Evolutionary conservation across 2,888 invertebrate genomes (phyloP).

Genomic region (Hipparchia semele): DNA sequence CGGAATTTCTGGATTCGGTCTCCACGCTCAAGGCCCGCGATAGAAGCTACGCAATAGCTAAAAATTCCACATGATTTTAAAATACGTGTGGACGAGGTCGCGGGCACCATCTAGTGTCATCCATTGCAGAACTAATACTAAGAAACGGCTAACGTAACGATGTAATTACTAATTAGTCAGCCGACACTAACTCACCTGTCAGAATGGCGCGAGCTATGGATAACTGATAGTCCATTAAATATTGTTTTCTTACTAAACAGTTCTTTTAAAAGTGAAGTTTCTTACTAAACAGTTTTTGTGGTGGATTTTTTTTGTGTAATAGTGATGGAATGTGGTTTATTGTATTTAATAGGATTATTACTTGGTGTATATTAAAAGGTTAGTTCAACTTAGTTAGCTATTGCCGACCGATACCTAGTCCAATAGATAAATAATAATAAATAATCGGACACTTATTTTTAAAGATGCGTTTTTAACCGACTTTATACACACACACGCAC

Average conservation of each 20-base stretch:
- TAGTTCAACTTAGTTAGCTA: neutral
- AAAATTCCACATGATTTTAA: too few species aligned
- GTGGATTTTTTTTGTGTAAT: neutral
- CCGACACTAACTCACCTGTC: neutral
- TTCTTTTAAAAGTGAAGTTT: neutral
- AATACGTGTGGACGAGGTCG: too few species aligned
- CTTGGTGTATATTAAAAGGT: neutral
- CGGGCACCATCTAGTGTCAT: constrained; percentile 28
- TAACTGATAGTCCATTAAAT: neutral
- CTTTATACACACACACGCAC: too few species aligned
- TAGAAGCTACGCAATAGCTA: too few species aligned
- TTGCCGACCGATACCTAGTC: too few species aligned
- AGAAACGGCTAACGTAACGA: neutral
- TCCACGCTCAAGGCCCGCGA: too few species aligned
- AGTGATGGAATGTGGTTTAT: neutral
- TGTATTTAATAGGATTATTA: neutral
- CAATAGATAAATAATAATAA: too few species aligned
- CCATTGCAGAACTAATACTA: neutral
- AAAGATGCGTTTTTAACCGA: too few species aligned
- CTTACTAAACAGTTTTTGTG: neutral
- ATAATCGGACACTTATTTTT: too few species aligned
- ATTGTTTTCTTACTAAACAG: neutral
- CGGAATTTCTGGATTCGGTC: too few species aligned
- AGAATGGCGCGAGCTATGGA: neutral
- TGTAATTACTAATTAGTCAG: constrained; percentile 12